Evolutionary conservation across 2,888 invertebrate species (phyloP), one percentile per base, ranked within the genome.

Genomic region (Polyommatus icarus): DNA sequence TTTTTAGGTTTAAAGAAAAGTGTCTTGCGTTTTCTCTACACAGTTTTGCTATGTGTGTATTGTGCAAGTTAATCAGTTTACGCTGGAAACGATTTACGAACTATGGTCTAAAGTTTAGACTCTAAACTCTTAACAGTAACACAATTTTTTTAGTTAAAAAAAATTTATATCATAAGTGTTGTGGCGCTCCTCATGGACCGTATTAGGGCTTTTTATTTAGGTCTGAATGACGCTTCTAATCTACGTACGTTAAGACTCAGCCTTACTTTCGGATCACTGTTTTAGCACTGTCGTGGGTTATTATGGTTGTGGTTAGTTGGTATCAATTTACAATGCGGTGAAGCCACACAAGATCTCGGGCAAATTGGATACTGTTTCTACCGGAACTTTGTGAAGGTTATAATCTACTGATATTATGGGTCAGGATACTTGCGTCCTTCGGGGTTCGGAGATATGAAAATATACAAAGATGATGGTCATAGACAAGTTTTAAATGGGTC

Each of bases 301-400:
- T 87, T 87, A 87, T 87, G 79, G 78, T 78, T 79, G 82, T 81
- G 80, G 89, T 87, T 89, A 89, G 88, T 89, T 89, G 90, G 91
- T 90, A 88, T 91, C 91, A 88, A 90, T 92, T 93, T 91, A 90
- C 84, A 85, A 84, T 84, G 85, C 85, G 90, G 92, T 80, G 92
- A 93, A 93, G 89, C 92, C 93, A 82, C 86, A 89, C 90, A 89
- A 88, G 83, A 82, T 83, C 86, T 82, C 85, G 83, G 84, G 89
- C 86, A 93, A 93, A 94, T 93, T 93, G 93, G 93, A 94, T 93
- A 86, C 83, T 85, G 87, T 87, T 87, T 86, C 86, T 88, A 89
- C 87, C 87, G 88, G 92, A 91, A 88, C 89, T 86, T 87, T 85
- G 85, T 84, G 89, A 92, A 92, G 91, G 91, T 86, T 90, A 57